phyloP scores from a whole-genome alignment of 2,113 vertebrate species.

The Etheostoma spectabile region DNA sequence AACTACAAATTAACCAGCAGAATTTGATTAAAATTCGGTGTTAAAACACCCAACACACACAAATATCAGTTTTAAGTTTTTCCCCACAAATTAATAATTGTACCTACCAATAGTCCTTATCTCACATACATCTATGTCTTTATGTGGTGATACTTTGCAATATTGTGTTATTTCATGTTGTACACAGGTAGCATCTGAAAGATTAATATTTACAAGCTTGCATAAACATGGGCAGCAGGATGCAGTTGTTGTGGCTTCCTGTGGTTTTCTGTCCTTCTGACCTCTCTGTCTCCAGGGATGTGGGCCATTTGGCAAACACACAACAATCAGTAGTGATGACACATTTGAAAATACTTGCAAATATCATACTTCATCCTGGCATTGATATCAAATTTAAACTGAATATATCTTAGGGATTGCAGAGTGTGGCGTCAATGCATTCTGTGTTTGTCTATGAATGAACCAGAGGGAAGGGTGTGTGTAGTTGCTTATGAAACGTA shows the following conservation, averaged over 20 bases:
- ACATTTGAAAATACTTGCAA: conserved; percentile 28
- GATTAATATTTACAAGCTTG: neutral
- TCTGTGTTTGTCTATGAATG: conserved; percentile 12
- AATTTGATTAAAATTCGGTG: conserved; percentile 53
- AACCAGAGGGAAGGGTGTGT: conserved; percentile 14
- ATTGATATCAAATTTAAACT: conserved; percentile 19
- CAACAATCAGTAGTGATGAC: conserved; percentile 10
- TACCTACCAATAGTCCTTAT: neutral
- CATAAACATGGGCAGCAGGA: neutral
- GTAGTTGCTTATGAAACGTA: conserved; percentile 16
- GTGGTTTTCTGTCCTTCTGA: conserved; percentile 10
- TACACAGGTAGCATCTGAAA: neutral
- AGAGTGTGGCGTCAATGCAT: neutral
- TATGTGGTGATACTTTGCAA: neutral
- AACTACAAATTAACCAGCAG: conserved; percentile 59
- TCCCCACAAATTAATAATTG: conserved; percentile 48
- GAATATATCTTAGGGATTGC: neutral
- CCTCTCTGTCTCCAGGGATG: neutral
- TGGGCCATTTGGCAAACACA: conserved; percentile 22
- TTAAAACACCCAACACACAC: conserved; percentile 44
- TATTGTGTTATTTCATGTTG: conserved; percentile 9
- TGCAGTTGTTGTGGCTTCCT: conserved; percentile 6
- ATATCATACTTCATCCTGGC: conserved; percentile 11
- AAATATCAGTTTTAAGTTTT: conserved; percentile 19
- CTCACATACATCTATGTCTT: neutral